phyloP scores from a whole-genome alignment of 2,797 vertebrate genomes.

The Fringilla coelebs region DNA sequence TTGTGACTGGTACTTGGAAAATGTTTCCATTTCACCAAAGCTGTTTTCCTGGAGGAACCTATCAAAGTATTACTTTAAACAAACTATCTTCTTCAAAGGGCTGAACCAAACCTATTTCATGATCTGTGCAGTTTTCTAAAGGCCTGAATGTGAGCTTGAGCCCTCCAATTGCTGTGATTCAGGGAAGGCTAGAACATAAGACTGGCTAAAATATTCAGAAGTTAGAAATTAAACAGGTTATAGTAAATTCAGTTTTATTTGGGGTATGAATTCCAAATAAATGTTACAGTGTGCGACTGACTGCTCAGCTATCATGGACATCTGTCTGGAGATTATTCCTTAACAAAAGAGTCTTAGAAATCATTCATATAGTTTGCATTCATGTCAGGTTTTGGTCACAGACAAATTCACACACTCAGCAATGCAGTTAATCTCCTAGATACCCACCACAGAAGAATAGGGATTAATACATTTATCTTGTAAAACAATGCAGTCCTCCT shows the following conservation, averaged over 20 bases:
- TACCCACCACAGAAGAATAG: constrained; percentile 64
- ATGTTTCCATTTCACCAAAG: background rate
- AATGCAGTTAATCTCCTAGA: constrained; percentile 69
- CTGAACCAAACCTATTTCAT: background rate
- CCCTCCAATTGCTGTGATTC: background rate
- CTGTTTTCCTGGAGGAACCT: background rate
- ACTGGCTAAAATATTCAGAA: background rate
- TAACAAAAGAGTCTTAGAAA: constrained; percentile 56
- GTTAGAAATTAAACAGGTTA: background rate
- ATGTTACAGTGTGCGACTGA: background rate
- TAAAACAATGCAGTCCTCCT: constrained; percentile 69
- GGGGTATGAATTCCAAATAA: constrained; percentile 2
- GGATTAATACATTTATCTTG: constrained; percentile 73
- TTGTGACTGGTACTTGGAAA: background rate
- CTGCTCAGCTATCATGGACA: background rate
- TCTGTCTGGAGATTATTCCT: constrained; percentile 36
- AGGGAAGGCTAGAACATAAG: background rate
- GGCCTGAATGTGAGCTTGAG: background rate
- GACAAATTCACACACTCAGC: constrained; percentile 73
- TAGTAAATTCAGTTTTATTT: background rate
- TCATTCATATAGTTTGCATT: constrained; percentile 67
- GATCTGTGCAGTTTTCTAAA: background rate
- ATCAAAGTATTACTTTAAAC: background rate
- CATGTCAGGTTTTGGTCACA: constrained; percentile 66
- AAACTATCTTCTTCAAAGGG: background rate